Evolutionary conservation across 1,140 invertebrate species (phyloP).

Genomic region (Leptinotarsa defecta): DNA sequence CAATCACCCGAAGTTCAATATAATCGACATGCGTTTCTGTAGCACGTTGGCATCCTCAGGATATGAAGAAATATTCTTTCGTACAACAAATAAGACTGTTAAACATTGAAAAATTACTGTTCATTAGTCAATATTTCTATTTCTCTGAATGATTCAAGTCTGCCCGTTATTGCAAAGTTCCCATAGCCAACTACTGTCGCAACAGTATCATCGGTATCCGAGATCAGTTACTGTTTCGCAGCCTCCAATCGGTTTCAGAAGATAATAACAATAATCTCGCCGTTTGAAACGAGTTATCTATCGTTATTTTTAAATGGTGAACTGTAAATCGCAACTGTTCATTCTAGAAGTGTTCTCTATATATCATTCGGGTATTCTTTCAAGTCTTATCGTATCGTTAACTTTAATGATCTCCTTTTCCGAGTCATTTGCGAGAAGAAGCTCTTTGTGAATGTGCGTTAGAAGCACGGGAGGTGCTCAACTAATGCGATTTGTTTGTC

Average conservation of each 20-base stretch:
- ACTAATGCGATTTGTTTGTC: conserved; percentile 46
- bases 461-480: neutral
- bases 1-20: too few species aligned
- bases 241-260: neutral
- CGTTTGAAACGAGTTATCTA: neutral
- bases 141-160: too few species aligned
- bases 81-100: too few species aligned
- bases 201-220: too few species aligned
- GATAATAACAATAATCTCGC: conserved; percentile 16
- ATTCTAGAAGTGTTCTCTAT: conserved; percentile 24
- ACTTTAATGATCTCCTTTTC: conserved; percentile 48
- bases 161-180: too few species aligned
- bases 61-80: too few species aligned
- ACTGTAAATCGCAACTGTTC: conserved; percentile 27
- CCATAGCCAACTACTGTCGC: too few species aligned
- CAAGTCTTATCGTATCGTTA: conserved; percentile 46
- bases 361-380: conserved; percentile 32
- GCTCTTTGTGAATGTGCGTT: conserved; percentile 35
- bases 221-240: too few species aligned
- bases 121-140: too few species aligned
- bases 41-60: too few species aligned
- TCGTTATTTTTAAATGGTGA: conserved; percentile 36
- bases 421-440: conserved; percentile 42
- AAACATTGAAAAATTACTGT: too few species aligned
- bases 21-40: too few species aligned